A percentile compares a stretch with the other conserved stretches of the same genome.
Conservation (phyloP, 92 coral and sea anemone genomes). For the Pocillopora meandrina region DNA sequence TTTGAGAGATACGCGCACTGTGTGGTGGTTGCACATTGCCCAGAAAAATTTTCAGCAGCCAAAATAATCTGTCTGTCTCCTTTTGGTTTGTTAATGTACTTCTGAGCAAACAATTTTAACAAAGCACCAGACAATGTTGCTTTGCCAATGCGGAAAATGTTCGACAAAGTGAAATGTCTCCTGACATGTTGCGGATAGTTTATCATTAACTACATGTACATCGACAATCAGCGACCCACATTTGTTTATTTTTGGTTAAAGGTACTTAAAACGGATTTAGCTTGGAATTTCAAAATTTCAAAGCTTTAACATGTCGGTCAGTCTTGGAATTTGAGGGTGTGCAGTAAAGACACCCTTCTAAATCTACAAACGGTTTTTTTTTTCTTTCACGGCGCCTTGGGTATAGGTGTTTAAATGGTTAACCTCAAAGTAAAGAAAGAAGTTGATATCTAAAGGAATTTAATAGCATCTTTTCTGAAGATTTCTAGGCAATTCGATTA, state of each 20-base stretch:
- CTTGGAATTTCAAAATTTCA: slow-evolving; percentile 24
- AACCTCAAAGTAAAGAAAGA: too few species aligned
- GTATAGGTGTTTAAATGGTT: too few species aligned
- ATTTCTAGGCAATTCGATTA: too few species aligned
- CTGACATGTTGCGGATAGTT: slow-evolving; percentile 28
- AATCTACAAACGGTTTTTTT: too few species aligned
- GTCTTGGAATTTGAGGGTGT: too few species aligned
- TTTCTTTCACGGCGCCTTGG: too few species aligned
- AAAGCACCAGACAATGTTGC: background rate
- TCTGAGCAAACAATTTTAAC: background rate
- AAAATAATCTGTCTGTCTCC: background rate
- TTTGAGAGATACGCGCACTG: slow-evolving; percentile 15
- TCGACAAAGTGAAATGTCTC: background rate
- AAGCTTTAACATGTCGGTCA: background rate
- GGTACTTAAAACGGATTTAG: slow-evolving; percentile 32
- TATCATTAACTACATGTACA: slow-evolving; percentile 10
- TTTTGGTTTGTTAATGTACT: background rate
- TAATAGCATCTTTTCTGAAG: too few species aligned
- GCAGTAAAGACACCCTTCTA: too few species aligned
- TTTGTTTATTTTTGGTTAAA: slow-evolving; percentile 29
- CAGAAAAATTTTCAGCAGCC: slow-evolving; percentile 1
- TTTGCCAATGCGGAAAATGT: background rate
- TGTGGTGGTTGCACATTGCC: slow-evolving; percentile 3
- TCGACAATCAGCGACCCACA: slow-evolving; percentile 8
- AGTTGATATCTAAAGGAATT: too few species aligned